Base-by-base conservation (phyloP, 1,140 invertebrate species). In the Cecropterus lyciades region DNA sequence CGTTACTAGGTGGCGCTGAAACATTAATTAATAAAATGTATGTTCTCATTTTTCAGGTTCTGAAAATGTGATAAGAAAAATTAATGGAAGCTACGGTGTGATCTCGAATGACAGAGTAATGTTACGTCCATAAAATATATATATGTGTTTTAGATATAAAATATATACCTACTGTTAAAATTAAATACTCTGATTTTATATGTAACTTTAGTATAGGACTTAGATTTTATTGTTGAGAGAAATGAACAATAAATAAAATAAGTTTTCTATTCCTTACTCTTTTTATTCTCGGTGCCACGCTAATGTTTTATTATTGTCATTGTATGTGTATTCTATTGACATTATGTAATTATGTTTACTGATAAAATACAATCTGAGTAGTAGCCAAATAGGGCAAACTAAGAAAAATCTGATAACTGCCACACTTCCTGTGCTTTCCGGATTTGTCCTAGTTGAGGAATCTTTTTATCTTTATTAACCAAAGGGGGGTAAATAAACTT, bases 71-170 rank as follows among this genome's bases (percentile, higher is more conserved):
- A 85, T 85, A 89, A 67, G 79, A n/a, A 80, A 77, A 82, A 77
- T 79, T 69, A 64, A 80, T 80, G 75, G 83, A 88, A 84, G 82
- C 85, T 86, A 85, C 72, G 79, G 81, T 80, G 77, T 88, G 84
- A 87, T 87, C 84, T 89, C 86, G 76, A 80, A 79, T 74, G 76
- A 80, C 72, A 80, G 73, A 70, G 68, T 74, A 51, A 70, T 60
- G 45, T 60, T 60, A 71, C 70, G 52, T 70, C 59, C 53, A 70
- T 68, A 67, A 73, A 60, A 48, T 49, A 73, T 77, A 77, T 77
- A 73, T 75, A 75, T 77, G 43, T 59, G 56, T 46, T 73, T 69
- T 80, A 77, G 57, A 65, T 49, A 49, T 53, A 52, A 66, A 55
- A 55, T 70, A 65, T 49, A 48, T 66, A 72, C 68, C 70, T 62